Base-by-base conservation (phyloP, 1,140 invertebrate genomes). In the Campodea augens region DNA sequence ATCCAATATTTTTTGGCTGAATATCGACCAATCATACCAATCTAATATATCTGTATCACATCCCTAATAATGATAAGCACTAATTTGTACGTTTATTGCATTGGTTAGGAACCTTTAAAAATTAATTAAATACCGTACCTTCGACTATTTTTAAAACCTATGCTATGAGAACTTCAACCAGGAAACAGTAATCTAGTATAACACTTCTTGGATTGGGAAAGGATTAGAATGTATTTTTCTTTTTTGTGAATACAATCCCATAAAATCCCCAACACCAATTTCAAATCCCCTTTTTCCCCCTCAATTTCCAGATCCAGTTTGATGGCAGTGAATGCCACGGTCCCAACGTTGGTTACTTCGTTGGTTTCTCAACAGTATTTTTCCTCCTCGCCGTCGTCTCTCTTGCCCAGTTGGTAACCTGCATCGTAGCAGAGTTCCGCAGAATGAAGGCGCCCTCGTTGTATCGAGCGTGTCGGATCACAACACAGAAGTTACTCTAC, bases 401-500 rank as follows among this genome's bases (percentile, higher is more conserved):
- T 51, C 70, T 88, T 19, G 73, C 84, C 32, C 89, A 93, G 64
- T 67, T 93, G 44, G 73, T 87, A 25, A 82, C 84, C 62, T 85
- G 81, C 57, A 73, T 87, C 44, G 68, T 77, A 23, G 74, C 74
- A 13, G 87, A 91, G 65, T 90, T 83, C 69, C 67, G 77, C 49
- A 67, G 77, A 51, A 73, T 85, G 63, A 86, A 90, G 65, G 74
- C 79, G 37, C 82, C 81, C 7, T 80, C 78, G 1, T 65, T 88
- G 44, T 57, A 82, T 1, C 68, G 75, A 47, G 86, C 87, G 5
- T 89, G 83, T 57, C 72, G 80, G 53, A 71, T 92, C 29, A 92
- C 87, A 42, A 90, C 81, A 3, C 88, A 91, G 58, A 95, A 95
- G 67, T 67, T 88, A 50, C 70, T 95, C 5, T 92, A 92, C 58